Evolutionary conservation across 1,140 invertebrate species (phyloP).

Genomic region (Calycopis cecrops): DNA sequence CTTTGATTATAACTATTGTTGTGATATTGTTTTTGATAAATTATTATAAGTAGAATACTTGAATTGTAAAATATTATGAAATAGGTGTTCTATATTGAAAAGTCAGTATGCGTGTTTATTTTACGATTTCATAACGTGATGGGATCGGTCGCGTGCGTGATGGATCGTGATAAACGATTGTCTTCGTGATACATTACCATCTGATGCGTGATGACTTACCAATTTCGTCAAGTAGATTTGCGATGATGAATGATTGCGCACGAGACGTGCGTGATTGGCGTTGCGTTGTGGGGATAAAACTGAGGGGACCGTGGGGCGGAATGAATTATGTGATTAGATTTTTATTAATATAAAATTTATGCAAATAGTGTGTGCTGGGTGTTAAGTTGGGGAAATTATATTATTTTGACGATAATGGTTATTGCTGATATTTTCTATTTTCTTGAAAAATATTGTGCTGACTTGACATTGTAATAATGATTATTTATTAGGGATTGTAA

Average conservation of each 20-base stretch:
- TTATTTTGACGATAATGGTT: background rate
- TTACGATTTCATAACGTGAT: constrained; percentile 9
- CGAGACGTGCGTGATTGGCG: constrained; percentile 28
- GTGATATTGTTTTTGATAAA: no score
- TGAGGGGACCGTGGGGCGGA: constrained; percentile 10
- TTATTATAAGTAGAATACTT: no score
- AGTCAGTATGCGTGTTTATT: background rate
- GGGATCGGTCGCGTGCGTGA: constrained; percentile 19
- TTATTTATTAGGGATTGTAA: no score
- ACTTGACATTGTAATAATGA: no score
- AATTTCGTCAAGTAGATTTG: constrained; percentile 32
- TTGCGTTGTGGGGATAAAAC: constrained; percentile 26
- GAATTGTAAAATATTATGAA: no score
- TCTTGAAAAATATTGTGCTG: no score
- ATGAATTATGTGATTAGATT: constrained; percentile 12
- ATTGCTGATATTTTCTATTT: no score
- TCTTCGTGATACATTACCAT: constrained; percentile 29
- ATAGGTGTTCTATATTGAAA: no score
- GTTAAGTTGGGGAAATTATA: background rate
- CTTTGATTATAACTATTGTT: no score
- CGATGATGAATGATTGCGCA: constrained; percentile 36
- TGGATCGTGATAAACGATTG: constrained; percentile 24
- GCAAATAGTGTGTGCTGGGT: constrained; percentile 1
- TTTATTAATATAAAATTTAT: constrained; percentile 9
- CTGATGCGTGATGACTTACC: constrained; percentile 29